Conservation (phyloP, 53 echinoderm and acorn worm genomes). For the Apostichopus leukothele region DNA sequence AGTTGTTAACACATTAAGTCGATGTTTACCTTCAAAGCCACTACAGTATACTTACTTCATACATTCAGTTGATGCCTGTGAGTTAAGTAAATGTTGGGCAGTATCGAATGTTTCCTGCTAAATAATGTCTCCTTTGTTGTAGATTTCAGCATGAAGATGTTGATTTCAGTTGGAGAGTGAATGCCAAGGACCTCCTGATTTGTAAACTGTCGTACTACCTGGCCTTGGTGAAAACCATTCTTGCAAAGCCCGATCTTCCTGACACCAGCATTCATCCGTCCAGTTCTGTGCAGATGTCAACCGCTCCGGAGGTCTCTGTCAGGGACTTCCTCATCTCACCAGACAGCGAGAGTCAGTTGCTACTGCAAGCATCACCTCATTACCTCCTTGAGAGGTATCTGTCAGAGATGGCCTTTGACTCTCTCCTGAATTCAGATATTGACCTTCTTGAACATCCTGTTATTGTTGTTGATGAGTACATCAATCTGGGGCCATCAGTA, state of each 20-base stretch:
- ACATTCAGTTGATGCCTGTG: too few species aligned
- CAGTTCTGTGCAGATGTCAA: constrained; percentile 23
- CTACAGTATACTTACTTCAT: too few species aligned
- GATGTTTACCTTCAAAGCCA: too few species aligned
- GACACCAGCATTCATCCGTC: constrained; percentile 32
- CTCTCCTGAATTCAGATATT: constrained; percentile 70
- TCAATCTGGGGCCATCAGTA: constrained; percentile 74
- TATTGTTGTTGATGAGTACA: constrained; percentile 79
- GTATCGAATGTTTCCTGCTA: too few species aligned
- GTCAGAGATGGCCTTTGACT: constrained; percentile 65
- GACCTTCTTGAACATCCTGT: constrained; percentile 68
- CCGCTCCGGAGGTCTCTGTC: constrained; percentile 29
- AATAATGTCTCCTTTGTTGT: background rate
- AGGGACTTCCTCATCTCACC: constrained; percentile 79
- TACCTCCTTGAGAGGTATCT: constrained; percentile 86
- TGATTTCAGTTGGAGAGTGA: constrained; percentile 80
- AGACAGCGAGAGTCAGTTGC: constrained; percentile 80
- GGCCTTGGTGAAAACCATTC: constrained; percentile 78
- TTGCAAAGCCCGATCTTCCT: constrained; percentile 28
- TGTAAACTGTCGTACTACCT: constrained; percentile 71
- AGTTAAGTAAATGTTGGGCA: too few species aligned
- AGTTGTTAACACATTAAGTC: too few species aligned
- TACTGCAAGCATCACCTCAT: constrained; percentile 77
- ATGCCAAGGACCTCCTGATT: constrained; percentile 56
- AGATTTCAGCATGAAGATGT: constrained; percentile 78